Evolutionary conservation across 64 coral and sea anemone species (phyloP), one percentile per base, ranked within the genome.

Genomic region (Acropora tenuis): DNA sequence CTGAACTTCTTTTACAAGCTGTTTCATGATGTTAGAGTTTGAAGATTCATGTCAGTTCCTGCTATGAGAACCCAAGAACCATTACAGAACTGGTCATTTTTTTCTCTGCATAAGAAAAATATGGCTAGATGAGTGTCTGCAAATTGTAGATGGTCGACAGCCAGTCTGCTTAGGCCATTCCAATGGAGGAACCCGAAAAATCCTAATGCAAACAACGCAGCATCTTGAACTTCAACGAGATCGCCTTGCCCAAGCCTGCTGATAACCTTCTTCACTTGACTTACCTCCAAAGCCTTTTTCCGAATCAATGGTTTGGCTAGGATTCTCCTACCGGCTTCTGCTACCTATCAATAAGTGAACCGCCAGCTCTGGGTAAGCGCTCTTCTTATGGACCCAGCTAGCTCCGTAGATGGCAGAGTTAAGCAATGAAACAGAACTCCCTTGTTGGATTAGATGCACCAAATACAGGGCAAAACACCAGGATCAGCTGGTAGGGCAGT

Each of bases 41-140:
- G 30, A 30, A 30, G 30, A 30, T 30, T 30, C 30, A 30, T 30
- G 87, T 19, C 91, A 47, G 8, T 78, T 69, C 77, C 45, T 88
- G 85, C 30, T 58, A 88, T 88, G 42, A 73, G 47, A 9, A 89
- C 71, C 57, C 74, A 68, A 4, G 81, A 77, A 6, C 93, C 93
- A 49, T 55, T 73, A 47, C 45, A 47, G 79, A 90, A 85, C 57
- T 94, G 93, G 30, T 95, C 89, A 55, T 95, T 95, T 82, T 88
- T 92, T 4, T 78, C 30, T 18, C 78, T 88, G 91, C 8, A 4
- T 12, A 16, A 95, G 46, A 69, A 80, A 72, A 30, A 30, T 11
- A 90, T 74, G n/a, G 65, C 77, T 44, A 92, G 69, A 43, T 87
- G 78, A 8, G 45, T 13, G 0, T 43, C 73, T 18, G 53, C 78